Evolutionary conservation across 2,888 invertebrate species (phyloP).

Genomic region (Vesta saturnalis): DNA sequence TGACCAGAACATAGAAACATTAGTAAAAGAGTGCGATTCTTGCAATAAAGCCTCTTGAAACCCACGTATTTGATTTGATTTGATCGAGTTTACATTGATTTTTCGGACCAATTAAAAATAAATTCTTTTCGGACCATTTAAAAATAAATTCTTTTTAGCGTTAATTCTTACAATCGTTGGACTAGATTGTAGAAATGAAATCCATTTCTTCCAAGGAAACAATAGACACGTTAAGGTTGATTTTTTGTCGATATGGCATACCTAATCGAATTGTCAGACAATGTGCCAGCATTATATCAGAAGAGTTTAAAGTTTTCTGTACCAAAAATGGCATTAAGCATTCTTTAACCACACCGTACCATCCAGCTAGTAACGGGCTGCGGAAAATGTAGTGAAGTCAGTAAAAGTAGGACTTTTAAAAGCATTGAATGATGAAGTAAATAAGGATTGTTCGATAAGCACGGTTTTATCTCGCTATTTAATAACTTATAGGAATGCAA

Average conservation of each 20-base stretch:
- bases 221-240: constrained; percentile 29
- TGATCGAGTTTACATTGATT: constrained; percentile 50
- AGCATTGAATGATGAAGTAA: background rate
- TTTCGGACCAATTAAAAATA: too few relatives aligned
- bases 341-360: background rate
- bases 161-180: constrained; percentile 44
- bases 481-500: background rate
- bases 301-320: background rate
- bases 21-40: constrained; percentile 41
- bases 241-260: constrained; percentile 36
- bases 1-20: constrained; percentile 45
- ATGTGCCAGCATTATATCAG: constrained; percentile 26
- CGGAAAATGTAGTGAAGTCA: background rate
- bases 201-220: constrained; percentile 33
- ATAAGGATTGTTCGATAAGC: background rate
- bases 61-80: constrained; percentile 43
- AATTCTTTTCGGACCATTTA: constrained; percentile 48
- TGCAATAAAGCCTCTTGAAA: constrained; percentile 43
- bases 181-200: constrained; percentile 39
- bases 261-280: constrained; percentile 41
- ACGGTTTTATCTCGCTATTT: constrained; percentile 4
- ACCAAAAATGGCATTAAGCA: background rate
- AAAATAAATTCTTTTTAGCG: constrained; percentile 33
- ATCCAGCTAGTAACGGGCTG: background rate
- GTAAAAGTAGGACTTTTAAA: background rate